Base-by-base conservation (phyloP, 2,888 invertebrate genomes). In the Halictus quadricinctus region DNA sequence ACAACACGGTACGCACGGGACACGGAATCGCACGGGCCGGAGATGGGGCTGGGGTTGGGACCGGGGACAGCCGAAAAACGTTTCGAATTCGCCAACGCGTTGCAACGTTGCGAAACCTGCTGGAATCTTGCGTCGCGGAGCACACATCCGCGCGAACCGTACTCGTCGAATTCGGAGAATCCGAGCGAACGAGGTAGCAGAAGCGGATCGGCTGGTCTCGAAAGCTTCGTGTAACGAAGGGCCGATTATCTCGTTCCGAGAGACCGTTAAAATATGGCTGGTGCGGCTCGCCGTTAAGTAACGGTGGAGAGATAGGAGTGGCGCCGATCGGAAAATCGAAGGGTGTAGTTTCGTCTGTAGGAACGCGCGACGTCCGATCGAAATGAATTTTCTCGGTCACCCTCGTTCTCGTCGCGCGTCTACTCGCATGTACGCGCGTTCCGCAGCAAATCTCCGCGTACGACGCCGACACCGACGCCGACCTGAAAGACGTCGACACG, bases 231-330 rank as follows among this genome's bases (percentile, higher is more conserved):
- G 70, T 41, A 72, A 75, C 73, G 73, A 41, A 46, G 77, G 43
- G 50, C 81, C 86, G 72, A 91, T 91, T 90, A 91, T 91, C 91
- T 90, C 50, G 72, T 64, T 48, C 41, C 84, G 85, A 88, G 29
- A 79, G 86, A 85, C 72, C 82, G 89, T 89, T 91, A 89, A 92
- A 92, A 88, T 91, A 92, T 87, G 88, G 86, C 87, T 79, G 82
- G 74, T 83, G 89, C 85, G 85, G 79, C 82, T 88, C 70, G 85
- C 76, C 88, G 87, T 88, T 88, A 86, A 89, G 88, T 85, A 87
- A 88, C 87, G 80, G 54, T 72, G 54, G 80, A 89, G 90, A 92
- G 90, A 92, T 92, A 92, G 92, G 90, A 87, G 92, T 91, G 92
- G 92, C 92, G 88, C 88, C 91, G 90, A 91, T 92, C 90, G 81